Evolutionary conservation across 2,113 vertebrate genomes (phyloP), one percentile per base, ranked within the genome.

Genomic region (Nymphicus hollandicus): DNA sequence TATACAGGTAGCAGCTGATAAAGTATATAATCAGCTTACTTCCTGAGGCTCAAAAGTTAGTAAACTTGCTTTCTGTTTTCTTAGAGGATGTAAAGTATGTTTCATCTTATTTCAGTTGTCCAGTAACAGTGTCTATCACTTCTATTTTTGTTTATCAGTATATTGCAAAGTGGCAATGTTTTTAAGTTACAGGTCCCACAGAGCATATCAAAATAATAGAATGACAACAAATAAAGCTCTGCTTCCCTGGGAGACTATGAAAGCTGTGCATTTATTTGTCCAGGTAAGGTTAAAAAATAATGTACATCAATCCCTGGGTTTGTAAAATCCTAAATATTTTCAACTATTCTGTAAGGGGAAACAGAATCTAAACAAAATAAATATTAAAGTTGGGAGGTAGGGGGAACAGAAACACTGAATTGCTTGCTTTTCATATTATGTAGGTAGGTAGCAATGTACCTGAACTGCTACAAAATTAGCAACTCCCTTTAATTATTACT

Each of bases 321-420:
- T 78, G 23, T 29, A 95, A 92, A 82, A 55, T 79, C 29, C 17
- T 74, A 41, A 95, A 61, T 91, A 80, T 58, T 88, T 89, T 86
- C 71, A 66, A 29, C 50, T 95, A 69, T 90, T 98, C 97, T 98
- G 93, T 94, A 98, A 97, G 65, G 97, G 97, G 97, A 97, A 98
- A 96, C 83, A 97, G 81, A 98, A 97, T 97, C 77, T 96, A 98
- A 97, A 98, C 35, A 93, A 97, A 97, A 89, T 76, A 78, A 78
- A 44, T 84, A 80, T 39, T 52, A 12, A 89, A 81, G 8, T 33
- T 82, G n/a, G 39, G 52, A 49, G 6, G 8, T 60, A 63, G 56
- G 28, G 43, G 65, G 88, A 96, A 81, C 7, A 72, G 61, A 94
- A 97, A 74, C 23, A 60, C n/a, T 86, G 77, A 96, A 73, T 81